Evolutionary conservation across 2,113 vertebrate genomes (phyloP).

Genomic region (Herpailurus yagouaroundi): DNA sequence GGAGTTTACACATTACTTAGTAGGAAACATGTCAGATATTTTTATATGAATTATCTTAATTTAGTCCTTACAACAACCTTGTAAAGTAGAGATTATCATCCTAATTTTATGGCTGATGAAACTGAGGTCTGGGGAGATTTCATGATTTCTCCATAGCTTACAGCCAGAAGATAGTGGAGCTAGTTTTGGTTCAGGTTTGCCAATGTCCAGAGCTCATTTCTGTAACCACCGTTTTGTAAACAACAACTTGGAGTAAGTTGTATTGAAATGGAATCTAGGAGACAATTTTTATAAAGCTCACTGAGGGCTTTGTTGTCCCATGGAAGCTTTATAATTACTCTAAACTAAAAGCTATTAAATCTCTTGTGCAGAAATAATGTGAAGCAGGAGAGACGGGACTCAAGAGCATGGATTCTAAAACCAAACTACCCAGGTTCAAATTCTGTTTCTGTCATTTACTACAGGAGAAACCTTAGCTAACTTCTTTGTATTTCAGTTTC

Average conservation of each 20-base stretch:
- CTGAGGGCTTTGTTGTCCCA: neutral
- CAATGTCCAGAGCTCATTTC: neutral
- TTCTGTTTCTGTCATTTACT: neutral
- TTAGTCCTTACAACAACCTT: neutral
- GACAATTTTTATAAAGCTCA: neutral
- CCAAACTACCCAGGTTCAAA: neutral
- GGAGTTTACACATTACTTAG: neutral
- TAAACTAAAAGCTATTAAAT: neutral
- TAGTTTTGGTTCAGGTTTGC: neutral
- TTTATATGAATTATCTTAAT: neutral
- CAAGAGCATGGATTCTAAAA: neutral
- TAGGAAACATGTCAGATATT: neutral
- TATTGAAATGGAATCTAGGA: neutral
- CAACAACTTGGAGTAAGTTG: neutral
- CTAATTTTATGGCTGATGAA: neutral
- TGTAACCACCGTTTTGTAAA: neutral
- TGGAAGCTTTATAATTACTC: neutral
- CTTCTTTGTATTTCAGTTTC: neutral
- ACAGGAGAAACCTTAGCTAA: neutral
- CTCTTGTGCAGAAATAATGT: neutral
- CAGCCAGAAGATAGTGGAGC: neutral
- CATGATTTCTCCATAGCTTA: neutral
- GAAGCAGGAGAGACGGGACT: neutral
- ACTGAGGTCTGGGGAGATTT: neutral
- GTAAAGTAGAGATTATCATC: neutral